These are phyloP conservation scores for Monopterus albus DNA, from an alignment of 2,113 vertebrate genomes.

Conservation along the genomic window DNA sequence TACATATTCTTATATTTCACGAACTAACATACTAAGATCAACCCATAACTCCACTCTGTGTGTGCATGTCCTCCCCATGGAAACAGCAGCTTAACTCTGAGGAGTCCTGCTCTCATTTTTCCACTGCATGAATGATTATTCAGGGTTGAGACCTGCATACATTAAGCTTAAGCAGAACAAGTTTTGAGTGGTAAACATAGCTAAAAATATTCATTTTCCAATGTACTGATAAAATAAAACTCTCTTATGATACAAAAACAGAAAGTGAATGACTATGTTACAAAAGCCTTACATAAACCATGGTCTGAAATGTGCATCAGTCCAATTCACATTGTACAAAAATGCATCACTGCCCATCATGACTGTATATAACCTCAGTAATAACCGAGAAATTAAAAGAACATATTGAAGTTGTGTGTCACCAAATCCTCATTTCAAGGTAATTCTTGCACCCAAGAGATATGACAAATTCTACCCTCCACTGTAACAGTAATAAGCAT, in stretches of 20 bases:
- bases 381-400: constrained; percentile 16
- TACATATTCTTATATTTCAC: constrained; percentile 15
- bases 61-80: constrained; percentile 52
- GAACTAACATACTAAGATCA: constrained; percentile 18
- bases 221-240: background rate
- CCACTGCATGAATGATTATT: constrained; percentile 34
- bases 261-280: constrained; percentile 22
- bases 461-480: constrained; percentile 1
- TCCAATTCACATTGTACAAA: constrained; percentile 30
- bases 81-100: constrained; percentile 46
- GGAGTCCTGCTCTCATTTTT: constrained; percentile 44
- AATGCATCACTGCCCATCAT: constrained; percentile 21
- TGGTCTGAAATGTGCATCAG: constrained; percentile 50
- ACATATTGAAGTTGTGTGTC: background rate
- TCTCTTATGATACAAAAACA: background rate
- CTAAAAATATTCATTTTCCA: constrained; percentile 2
- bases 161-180: constrained; percentile 6
- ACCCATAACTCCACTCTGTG: constrained; percentile 29
- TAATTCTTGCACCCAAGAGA: background rate
- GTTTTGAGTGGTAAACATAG: background rate
- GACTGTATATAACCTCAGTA: constrained; percentile 3
- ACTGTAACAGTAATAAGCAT: background rate
- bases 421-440: constrained; percentile 1
- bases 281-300: constrained; percentile 52
- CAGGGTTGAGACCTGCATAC: constrained; percentile 29